Percentiles rank a stretch among this genome's conserved stretches.
Evolutionary conservation across 2,888 invertebrate genomes (phyloP).

Genomic region (Melinopterus prodromus): DNA sequence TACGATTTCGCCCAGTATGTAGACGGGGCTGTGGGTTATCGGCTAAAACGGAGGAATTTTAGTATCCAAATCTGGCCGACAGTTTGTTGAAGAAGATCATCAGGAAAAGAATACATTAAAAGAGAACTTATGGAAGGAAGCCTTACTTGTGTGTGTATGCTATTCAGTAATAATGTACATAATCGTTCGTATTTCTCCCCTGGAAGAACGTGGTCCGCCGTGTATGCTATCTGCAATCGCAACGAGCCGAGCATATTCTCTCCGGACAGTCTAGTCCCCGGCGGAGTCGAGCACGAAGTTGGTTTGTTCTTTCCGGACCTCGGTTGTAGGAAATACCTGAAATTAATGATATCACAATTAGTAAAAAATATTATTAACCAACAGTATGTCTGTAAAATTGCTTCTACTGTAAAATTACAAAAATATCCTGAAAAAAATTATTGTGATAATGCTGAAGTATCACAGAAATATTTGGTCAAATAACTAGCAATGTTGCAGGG

Average conservation of each 20-base stretch:
- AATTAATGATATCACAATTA: slow-evolving; percentile 38
- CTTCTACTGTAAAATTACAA: no score
- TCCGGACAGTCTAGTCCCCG: slow-evolving; percentile 74
- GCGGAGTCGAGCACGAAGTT: slow-evolving; percentile 73
- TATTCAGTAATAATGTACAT: slow-evolving; percentile 78
- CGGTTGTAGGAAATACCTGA: slow-evolving; percentile 81
- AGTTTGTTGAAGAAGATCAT: neutral
- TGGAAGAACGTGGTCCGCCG: slow-evolving; percentile 89
- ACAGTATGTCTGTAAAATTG: no score
- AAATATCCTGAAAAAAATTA: no score
- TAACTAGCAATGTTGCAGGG: no score
- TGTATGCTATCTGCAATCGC: slow-evolving; percentile 86
- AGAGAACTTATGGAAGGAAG: neutral
- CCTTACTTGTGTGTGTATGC: slow-evolving; percentile 71
- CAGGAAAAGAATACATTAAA: neutral
- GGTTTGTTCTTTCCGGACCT: slow-evolving; percentile 70
- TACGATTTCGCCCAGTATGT: slow-evolving; percentile 86
- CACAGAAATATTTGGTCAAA: no score
- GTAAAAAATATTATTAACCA: no score
- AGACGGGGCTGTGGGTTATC: slow-evolving; percentile 81
- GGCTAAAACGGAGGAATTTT: slow-evolving; percentile 64
- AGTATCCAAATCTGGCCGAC: slow-evolving; percentile 6
- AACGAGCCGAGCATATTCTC: slow-evolving; percentile 80
- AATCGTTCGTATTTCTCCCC: slow-evolving; percentile 81
- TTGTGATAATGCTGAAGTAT: no score